Evolutionary conservation across 2,888 invertebrate genomes (phyloP).

Genomic region (Eurytoma adleriae): DNA sequence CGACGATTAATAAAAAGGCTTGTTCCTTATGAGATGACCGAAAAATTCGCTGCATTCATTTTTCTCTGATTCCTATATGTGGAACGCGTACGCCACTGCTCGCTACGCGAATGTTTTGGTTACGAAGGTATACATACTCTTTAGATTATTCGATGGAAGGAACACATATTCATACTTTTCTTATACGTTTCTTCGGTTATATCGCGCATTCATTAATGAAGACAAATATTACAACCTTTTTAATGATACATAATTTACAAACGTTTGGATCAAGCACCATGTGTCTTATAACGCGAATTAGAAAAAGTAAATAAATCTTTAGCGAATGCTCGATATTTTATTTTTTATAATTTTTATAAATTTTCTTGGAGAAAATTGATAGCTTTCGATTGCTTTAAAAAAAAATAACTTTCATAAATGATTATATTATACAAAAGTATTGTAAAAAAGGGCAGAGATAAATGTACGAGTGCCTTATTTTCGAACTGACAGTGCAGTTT

Average conservation of each 20-base stretch:
- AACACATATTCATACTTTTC: slow-evolving; percentile 44
- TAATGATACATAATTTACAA: slow-evolving; percentile 25
- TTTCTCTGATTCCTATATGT: slow-evolving; percentile 1
- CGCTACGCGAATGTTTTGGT: slow-evolving; percentile 35
- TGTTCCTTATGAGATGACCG: slow-evolving; percentile 9
- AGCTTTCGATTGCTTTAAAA: slow-evolving; percentile 10
- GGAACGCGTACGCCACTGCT: slow-evolving; percentile 15
- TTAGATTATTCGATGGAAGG: slow-evolving; percentile 29
- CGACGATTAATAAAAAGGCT: slow-evolving; percentile 27
- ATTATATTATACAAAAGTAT: slow-evolving; percentile 31
- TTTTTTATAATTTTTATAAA: background rate
- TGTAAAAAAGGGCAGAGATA: slow-evolving; percentile 31
- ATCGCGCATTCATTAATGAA: background rate
- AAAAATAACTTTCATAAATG: slow-evolving; percentile 21
- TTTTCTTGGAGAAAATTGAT: background rate
- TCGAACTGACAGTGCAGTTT: slow-evolving; percentile 20
- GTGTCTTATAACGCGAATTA: background rate
- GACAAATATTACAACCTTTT: slow-evolving; percentile 16
- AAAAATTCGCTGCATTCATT: slow-evolving; percentile 25
- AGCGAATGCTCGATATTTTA: background rate
- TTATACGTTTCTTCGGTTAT: background rate
- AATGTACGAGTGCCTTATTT: slow-evolving; percentile 32
- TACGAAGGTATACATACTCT: slow-evolving; percentile 45
- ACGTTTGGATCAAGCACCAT: slow-evolving; percentile 22
- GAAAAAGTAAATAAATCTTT: background rate